Evolutionary conservation across 2,797 vertebrate species (phyloP).

Genomic region (Vireo griseus): DNA sequence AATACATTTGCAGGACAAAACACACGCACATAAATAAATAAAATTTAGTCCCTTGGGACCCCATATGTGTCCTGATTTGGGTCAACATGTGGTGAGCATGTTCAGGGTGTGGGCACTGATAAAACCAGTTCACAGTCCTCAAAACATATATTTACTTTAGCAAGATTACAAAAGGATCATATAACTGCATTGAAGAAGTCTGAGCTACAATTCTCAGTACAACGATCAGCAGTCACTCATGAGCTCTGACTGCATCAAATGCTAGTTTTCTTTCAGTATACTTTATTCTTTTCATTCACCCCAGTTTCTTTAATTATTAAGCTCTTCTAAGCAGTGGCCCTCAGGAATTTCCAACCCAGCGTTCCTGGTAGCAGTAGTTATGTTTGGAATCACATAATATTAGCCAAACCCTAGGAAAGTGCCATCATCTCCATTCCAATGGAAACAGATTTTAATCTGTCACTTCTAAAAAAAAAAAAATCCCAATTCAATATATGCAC

Average conservation of each 20-base stretch:
- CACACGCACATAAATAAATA: not conserved
- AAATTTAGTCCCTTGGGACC: not conserved
- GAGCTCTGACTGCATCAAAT: not conserved
- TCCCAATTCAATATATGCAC: not conserved
- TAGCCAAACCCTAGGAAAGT: not conserved
- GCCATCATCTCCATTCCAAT: not conserved
- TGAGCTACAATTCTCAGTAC: not conserved
- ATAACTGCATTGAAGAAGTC: not conserved
- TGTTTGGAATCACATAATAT: not conserved
- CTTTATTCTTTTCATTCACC: not conserved
- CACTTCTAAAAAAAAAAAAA: not conserved
- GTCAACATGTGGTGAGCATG: not conserved
- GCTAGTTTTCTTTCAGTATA: not conserved
- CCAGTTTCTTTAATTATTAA: not conserved
- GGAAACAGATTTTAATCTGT: not conserved
- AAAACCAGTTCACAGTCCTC: not conserved
- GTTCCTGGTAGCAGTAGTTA: not conserved
- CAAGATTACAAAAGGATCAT: not conserved
- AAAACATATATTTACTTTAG: not conserved
- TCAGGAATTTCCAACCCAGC: not conserved
- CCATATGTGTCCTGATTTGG: not conserved
- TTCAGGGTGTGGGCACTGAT: not conserved
- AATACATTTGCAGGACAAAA: not conserved
- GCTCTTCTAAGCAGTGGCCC: not conserved
- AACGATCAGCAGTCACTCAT: not conserved